Evolutionary conservation across 2,797 vertebrate species (phyloP).

Genomic region (Limnodromus scolopaceus): DNA sequence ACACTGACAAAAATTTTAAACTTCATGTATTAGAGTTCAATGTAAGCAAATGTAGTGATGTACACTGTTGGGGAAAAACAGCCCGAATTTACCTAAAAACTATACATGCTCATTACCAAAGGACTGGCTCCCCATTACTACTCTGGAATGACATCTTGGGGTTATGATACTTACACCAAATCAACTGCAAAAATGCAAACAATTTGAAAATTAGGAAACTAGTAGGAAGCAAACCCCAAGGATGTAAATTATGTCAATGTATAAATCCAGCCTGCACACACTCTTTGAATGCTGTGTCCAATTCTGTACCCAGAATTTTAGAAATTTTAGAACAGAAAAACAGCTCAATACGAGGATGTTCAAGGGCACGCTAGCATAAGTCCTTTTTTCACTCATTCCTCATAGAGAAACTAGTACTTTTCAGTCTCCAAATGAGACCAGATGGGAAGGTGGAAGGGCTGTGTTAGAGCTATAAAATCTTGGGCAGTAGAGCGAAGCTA

Average conservation of each 20-base stretch:
- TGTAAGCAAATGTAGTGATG: background rate
- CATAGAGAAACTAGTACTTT: background rate
- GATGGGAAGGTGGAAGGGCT: background rate
- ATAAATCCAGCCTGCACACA: background rate
- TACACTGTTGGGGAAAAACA: background rate
- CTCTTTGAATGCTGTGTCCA: background rate
- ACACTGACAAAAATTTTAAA: background rate
- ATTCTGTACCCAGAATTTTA: background rate
- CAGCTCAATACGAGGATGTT: background rate
- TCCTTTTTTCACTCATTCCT: background rate
- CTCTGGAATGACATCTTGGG: background rate
- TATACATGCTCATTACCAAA: background rate
- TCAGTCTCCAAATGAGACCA: background rate
- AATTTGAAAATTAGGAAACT: background rate
- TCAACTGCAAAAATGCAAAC: background rate
- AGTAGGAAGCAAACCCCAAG: background rate
- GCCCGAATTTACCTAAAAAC: background rate
- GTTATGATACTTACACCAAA: background rate
- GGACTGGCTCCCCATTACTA: background rate
- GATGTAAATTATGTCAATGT: background rate
- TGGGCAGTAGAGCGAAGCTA: background rate
- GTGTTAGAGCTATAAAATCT: background rate
- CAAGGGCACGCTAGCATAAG: background rate
- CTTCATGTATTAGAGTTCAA: background rate
- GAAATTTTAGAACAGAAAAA: background rate